Conservation (phyloP, 2,113 vertebrate genomes). For the Polypterus senegalus region DNA sequence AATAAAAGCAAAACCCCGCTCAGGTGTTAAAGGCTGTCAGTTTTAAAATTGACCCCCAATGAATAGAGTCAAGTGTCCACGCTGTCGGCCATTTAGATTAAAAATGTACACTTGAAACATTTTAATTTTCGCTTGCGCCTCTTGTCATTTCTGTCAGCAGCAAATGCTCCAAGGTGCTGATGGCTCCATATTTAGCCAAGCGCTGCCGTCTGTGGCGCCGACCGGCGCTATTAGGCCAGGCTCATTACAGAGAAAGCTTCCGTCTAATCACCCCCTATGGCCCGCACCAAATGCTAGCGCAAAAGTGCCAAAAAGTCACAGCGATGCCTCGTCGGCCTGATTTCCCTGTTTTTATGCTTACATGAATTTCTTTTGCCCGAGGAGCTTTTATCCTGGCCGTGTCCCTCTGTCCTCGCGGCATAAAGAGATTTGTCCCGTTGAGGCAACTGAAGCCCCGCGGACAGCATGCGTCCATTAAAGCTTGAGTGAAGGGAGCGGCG, state of each 20-base stretch:
- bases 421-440: conserved; percentile 3
- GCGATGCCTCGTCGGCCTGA: conserved; percentile 19
- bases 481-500: too few species aligned
- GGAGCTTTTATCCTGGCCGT: conserved; percentile 17
- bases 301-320: conserved; percentile 33
- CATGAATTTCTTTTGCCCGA: conserved; percentile 21
- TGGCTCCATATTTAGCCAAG: too few species aligned
- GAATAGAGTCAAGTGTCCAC: too few species aligned
- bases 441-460: background rate
- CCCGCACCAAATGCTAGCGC: conserved; percentile 36
- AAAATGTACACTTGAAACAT: too few species aligned
- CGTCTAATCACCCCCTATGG: conserved; percentile 38
- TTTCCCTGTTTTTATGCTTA: conserved; percentile 23
- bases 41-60: too few species aligned
- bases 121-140: too few species aligned
- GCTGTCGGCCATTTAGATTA: too few species aligned
- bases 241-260: conserved; percentile 39
- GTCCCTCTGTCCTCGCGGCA: conserved; percentile 12
- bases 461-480: too few species aligned
- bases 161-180: too few species aligned
- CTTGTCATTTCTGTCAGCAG: too few species aligned
- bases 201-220: conserved; percentile 40
- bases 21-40: too few species aligned
- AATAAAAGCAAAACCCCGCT: too few species aligned
- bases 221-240: conserved; percentile 53